Evolutionary conservation across 2,113 vertebrate species (phyloP).

Genomic region (Aegotheles bennettii): DNA sequence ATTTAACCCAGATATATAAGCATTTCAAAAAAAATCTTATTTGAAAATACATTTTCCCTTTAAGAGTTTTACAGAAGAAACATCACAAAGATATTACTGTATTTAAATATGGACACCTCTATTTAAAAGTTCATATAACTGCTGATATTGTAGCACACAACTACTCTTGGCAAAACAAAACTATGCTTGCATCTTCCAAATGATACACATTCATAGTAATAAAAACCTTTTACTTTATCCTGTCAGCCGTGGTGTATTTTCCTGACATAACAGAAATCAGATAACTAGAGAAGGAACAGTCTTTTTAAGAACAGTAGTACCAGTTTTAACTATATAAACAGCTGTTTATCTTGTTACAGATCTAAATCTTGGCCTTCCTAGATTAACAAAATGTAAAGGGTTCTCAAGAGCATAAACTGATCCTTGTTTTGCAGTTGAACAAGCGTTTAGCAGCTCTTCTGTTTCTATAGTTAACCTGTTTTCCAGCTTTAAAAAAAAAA

Average conservation of each 20-base stretch:
- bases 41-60: background rate
- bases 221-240: background rate
- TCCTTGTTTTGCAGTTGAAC: slow-evolving; percentile 39
- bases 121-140: background rate
- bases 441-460: slow-evolving; percentile 25
- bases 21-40: accelerated
- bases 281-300: background rate
- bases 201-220: background rate
- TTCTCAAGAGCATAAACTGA: slow-evolving; percentile 38
- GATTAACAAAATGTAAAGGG: slow-evolving; percentile 58
- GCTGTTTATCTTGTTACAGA: slow-evolving; percentile 26
- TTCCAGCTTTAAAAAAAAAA: background rate
- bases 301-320: background rate
- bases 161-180: background rate
- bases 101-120: background rate
- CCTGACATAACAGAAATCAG: background rate
- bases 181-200: background rate
- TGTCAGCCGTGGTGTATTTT: background rate
- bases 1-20: background rate
- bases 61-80: background rate
- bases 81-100: background rate
- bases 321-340: slow-evolving; percentile 35
- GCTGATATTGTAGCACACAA: background rate
- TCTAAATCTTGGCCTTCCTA: slow-evolving; percentile 15
- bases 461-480: background rate